Evolutionary conservation across 2,113 vertebrate genomes (phyloP).

Genomic region (Anoura caudifer): DNA sequence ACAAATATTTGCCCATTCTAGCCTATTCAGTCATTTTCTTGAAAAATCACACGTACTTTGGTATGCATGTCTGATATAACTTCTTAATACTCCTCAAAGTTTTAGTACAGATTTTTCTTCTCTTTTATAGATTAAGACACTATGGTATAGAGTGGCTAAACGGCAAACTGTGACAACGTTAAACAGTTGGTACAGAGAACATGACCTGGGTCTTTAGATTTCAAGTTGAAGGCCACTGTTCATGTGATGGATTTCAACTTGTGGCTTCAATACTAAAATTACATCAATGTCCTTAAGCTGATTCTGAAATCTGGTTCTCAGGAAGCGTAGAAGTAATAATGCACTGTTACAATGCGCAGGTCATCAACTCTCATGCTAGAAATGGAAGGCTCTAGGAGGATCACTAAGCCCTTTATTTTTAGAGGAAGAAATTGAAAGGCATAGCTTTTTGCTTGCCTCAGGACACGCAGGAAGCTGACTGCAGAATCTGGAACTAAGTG

Average conservation of each 20-base stretch:
- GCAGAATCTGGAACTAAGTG: background rate
- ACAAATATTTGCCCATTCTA: background rate
- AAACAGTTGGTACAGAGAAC: background rate
- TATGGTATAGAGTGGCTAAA: background rate
- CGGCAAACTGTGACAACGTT: background rate
- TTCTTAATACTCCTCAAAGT: background rate
- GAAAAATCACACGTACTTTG: background rate
- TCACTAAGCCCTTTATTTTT: background rate
- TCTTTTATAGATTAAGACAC: background rate
- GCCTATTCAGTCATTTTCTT: background rate
- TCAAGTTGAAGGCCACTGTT: background rate
- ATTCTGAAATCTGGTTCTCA: constrained; percentile 12
- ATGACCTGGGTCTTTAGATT: background rate
- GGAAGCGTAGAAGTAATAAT: background rate
- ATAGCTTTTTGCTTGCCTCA: background rate
- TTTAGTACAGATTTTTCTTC: background rate
- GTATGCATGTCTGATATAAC: background rate
- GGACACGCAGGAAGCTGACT: background rate
- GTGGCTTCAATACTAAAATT: background rate
- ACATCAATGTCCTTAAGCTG: background rate
- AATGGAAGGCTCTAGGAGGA: background rate
- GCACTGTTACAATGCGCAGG: background rate
- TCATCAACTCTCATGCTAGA: background rate
- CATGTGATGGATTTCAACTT: background rate
- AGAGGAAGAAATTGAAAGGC: background rate